phyloP scores from a whole-genome alignment of 2,888 invertebrate genomes.

The Hyppa rectilinea region DNA sequence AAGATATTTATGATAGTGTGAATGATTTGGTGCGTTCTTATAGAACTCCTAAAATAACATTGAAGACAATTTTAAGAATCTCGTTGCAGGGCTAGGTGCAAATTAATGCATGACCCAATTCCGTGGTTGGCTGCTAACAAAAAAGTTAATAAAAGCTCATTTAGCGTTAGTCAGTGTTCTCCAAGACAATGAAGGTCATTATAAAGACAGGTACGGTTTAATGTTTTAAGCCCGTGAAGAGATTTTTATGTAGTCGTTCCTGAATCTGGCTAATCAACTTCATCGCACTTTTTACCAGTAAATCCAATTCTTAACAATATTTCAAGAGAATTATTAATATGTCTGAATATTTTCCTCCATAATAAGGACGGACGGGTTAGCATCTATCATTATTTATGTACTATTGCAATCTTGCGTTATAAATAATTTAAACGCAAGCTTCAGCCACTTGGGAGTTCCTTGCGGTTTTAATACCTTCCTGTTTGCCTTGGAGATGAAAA shows the following conservation, averaged over 20 bases:
- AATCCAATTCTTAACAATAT: conserved; percentile 5
- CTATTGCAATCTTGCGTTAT: conserved; percentile 43
- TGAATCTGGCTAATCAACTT: too few species aligned
- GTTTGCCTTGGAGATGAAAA: conserved; percentile 22
- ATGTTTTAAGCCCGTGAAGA: not conserved
- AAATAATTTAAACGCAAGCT: conserved; percentile 32
- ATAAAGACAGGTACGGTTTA: not conserved
- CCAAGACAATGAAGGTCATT: too few species aligned
- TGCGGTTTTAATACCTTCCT: conserved; percentile 29
- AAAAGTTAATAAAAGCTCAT: not conserved
- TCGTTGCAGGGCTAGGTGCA: not conserved
- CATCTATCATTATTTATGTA: conserved; percentile 54
- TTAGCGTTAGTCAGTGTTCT: not conserved
- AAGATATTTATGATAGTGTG: not conserved
- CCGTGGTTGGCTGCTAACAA: not conserved
- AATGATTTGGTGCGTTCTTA: not conserved
- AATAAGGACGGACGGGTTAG: conserved; percentile 36
- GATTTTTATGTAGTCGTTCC: not conserved
- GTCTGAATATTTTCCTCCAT: conserved; percentile 37
- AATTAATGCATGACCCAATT: not conserved
- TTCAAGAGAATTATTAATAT: conserved; percentile 33
- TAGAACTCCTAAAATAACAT: not conserved
- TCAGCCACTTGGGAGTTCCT: conserved; percentile 34
- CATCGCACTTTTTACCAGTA: not conserved
- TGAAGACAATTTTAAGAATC: not conserved